These are phyloP conservation scores for Enteromius thamalakanensis DNA, from an alignment of 2,797 vertebrate species.

Conservation along the genomic window DNA sequence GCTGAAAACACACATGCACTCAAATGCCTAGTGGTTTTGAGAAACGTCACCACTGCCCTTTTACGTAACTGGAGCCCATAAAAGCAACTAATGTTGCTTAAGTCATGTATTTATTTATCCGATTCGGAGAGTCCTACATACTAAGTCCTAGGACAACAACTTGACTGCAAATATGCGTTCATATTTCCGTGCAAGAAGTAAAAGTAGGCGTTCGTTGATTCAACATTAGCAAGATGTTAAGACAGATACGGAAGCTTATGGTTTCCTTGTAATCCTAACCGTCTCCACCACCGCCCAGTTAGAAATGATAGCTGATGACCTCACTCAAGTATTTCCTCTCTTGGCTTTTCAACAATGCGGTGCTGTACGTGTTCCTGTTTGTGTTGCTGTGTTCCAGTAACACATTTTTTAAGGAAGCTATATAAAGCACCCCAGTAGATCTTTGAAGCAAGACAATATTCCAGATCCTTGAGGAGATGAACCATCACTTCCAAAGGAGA, in stretches of 20 bases:
- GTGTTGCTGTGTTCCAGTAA: slow-evolving; percentile 68
- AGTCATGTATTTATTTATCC: slow-evolving; percentile 17
- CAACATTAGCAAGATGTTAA: neutral
- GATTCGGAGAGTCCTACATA: neutral
- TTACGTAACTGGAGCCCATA: slow-evolving; percentile 39
- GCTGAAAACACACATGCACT: slow-evolving; percentile 42
- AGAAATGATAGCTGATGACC: slow-evolving; percentile 41
- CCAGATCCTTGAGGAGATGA: slow-evolving; percentile 55
- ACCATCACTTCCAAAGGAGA: slow-evolving; percentile 56
- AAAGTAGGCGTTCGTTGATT: slow-evolving; percentile 1
- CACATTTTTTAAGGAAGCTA: slow-evolving; percentile 41
- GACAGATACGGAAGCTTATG: slow-evolving; percentile 25
- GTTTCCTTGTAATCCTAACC: slow-evolving; percentile 45
- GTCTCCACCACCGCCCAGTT: slow-evolving; percentile 28
- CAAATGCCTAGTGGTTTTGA: slow-evolving; percentile 29
- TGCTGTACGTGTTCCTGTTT: slow-evolving; percentile 71
- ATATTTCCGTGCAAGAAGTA: neutral
- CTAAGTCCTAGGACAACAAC: neutral
- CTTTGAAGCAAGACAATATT: slow-evolving; percentile 39
- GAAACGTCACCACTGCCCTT: slow-evolving; percentile 35
- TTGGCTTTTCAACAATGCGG: slow-evolving; percentile 67
- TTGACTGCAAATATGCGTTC: neutral
- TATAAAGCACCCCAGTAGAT: slow-evolving; percentile 57
- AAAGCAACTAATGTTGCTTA: slow-evolving; percentile 48
- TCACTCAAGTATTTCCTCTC: slow-evolving; percentile 40